phyloP scores from a whole-genome alignment of 2,113 vertebrate species.

The Melozone crissalis region DNA sequence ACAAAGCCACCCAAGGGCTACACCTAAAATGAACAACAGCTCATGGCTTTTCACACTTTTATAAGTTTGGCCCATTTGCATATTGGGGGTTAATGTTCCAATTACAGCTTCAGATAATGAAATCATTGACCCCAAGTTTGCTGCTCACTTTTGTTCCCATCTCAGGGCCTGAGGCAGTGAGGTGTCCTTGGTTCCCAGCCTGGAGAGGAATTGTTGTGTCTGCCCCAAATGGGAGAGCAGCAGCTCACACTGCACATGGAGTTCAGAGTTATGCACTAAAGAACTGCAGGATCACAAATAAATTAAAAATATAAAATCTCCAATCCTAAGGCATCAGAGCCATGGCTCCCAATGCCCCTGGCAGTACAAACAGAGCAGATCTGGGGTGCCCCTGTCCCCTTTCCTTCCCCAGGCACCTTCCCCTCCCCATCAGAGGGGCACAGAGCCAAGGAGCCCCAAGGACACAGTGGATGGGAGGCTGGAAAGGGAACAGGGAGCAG shows the following conservation, averaged over 20 bases:
- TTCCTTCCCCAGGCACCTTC: neutral
- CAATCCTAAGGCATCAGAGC: neutral
- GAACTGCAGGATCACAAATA: neutral
- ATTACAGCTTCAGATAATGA: neutral
- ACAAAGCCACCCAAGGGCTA: rapidly evolving
- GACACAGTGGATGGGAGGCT: neutral
- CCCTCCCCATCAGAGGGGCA: neutral
- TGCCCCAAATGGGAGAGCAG: neutral
- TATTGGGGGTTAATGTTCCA: neutral
- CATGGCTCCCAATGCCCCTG: neutral
- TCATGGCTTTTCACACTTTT: neutral
- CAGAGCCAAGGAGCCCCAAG: neutral
- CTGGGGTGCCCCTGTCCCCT: neutral
- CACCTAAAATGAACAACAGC: rapidly evolving
- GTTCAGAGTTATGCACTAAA: rapidly evolving
- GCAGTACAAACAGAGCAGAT: neutral
- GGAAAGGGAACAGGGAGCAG: too few relatives aligned
- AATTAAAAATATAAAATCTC: neutral
- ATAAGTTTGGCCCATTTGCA: neutral
- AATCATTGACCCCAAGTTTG: neutral
- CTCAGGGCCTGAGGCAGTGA: neutral
- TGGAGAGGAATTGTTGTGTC: neutral
- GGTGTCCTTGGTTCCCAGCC: neutral
- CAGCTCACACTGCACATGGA: rapidly evolving
- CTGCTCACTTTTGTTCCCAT: neutral